Evolutionary conservation across 2,797 vertebrate species (phyloP).

Genomic region (Chromobotia macracanthus): DNA sequence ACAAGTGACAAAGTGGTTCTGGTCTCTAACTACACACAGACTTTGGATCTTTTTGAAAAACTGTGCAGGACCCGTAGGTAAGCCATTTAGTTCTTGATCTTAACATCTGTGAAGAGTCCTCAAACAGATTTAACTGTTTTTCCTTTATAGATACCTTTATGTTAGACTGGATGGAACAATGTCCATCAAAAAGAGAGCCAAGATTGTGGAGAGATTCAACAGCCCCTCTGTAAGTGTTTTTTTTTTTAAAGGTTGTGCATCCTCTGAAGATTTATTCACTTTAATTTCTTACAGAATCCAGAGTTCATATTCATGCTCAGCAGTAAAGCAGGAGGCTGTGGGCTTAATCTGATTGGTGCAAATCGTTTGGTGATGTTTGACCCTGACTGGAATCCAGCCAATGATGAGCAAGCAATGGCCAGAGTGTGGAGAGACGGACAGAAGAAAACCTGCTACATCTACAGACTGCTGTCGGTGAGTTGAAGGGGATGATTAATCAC

Average conservation of each 20-base stretch:
- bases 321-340: constrained; percentile 97
- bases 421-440: constrained; percentile 96
- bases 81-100: constrained; percentile 28
- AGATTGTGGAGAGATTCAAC: constrained; percentile 94
- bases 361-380: constrained; percentile 98
- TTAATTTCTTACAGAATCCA: constrained; percentile 77
- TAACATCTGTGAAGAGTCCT: too few species aligned
- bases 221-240: constrained; percentile 80
- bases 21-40: constrained; percentile 98
- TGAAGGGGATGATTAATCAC: constrained; percentile 66
- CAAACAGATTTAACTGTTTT: background rate
- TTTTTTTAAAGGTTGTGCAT: background rate
- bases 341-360: constrained; percentile 95
- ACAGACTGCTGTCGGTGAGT: constrained; percentile 93
- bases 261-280: background rate
- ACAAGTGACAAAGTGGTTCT: constrained; percentile 94
- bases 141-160: constrained; percentile 85
- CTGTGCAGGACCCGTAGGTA: constrained; percentile 90
- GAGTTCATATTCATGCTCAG: constrained; percentile 99
- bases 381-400: constrained; percentile 98
- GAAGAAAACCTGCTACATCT: constrained; percentile 96
- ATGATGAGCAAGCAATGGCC: constrained; percentile 98
- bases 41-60: constrained; percentile 95
- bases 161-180: constrained; percentile 95
- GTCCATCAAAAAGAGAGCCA: constrained; percentile 98